These are phyloP conservation scores for Tursiops truncatus DNA, from an alignment of 2,113 vertebrate genomes.

Conservation along the genomic window DNA sequence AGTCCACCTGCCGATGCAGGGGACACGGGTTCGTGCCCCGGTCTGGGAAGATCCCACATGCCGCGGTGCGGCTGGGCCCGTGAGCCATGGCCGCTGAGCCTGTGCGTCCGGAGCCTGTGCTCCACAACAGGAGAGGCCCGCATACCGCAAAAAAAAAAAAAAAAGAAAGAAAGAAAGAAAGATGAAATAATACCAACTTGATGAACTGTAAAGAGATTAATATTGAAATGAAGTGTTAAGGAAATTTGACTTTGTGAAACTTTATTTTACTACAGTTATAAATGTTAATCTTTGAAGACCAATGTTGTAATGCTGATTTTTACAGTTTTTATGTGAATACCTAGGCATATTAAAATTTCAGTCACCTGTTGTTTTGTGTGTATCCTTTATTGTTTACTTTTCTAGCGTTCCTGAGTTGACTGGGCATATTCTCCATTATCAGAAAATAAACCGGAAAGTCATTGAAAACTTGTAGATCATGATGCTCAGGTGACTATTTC, in stretches of 20 bases:
- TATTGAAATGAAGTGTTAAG: slow-evolving; percentile 30
- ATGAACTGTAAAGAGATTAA: neutral
- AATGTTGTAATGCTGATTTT: slow-evolving; percentile 34
- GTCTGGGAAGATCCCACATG: too few species aligned
- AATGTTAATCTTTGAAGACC: slow-evolving; percentile 46
- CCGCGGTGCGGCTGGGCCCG: too few species aligned
- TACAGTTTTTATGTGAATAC: neutral
- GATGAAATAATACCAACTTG: neutral
- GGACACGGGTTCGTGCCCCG: too few species aligned
- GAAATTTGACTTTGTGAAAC: slow-evolving; percentile 45
- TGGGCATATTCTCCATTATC: slow-evolving; percentile 32
- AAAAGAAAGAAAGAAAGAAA: neutral
- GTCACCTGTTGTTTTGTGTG: neutral
- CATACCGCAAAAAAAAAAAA: neutral
- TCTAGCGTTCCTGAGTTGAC: slow-evolving; percentile 40
- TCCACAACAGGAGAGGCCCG: too few species aligned
- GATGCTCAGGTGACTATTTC: neutral
- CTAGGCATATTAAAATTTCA: slow-evolving; percentile 51
- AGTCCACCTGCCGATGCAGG: too few species aligned
- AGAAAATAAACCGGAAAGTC: slow-evolving; percentile 44
- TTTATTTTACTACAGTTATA: slow-evolving; percentile 34
- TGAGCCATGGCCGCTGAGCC: too few species aligned
- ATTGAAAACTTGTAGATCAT: neutral
- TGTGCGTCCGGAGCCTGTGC: too few species aligned
- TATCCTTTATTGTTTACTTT: slow-evolving; percentile 60